phyloP scores from a whole-genome alignment of 2,888 invertebrate species.

The Dicranocentrus wangi region DNA sequence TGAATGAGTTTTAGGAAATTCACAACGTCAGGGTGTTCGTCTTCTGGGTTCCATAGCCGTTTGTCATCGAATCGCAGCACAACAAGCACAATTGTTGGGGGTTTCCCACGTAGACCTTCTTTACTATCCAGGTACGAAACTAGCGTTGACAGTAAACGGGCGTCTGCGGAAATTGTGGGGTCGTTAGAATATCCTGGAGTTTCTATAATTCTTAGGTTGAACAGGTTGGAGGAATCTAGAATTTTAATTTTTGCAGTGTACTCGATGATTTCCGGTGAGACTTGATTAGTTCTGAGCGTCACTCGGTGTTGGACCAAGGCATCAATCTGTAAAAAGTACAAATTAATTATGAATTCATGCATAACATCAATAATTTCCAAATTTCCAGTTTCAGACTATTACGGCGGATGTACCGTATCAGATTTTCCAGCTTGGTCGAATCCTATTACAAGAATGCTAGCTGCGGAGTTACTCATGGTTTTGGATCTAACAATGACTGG shows the following conservation, averaged over 20 bases:
- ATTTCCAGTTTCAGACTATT: too few species aligned
- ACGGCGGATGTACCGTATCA: constrained; percentile 43
- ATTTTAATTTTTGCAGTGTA: constrained; percentile 61
- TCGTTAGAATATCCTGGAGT: constrained; percentile 62
- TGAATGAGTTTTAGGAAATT: constrained; percentile 61
- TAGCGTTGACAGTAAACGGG: constrained; percentile 52
- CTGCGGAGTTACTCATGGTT: constrained; percentile 32
- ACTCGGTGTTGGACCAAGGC: constrained; percentile 54
- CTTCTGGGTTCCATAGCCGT: constrained; percentile 30
- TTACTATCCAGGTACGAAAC: constrained; percentile 50
- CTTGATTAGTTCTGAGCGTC: constrained; percentile 2
- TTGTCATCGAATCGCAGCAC: constrained; percentile 44
- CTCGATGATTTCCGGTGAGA: constrained; percentile 53
- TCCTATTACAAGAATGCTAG: constrained; percentile 52
- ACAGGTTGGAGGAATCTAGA: constrained; percentile 47
- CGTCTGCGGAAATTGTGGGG: constrained; percentile 28
- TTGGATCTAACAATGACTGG: constrained; percentile 43
- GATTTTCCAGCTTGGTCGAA: constrained; percentile 50
- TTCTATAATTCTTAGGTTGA: constrained; percentile 58
- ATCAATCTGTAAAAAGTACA: constrained; percentile 17
- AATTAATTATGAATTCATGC: neutral
- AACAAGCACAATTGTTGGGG: constrained; percentile 59
- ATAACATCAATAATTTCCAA: neutral
- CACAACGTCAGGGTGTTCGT: constrained; percentile 46
- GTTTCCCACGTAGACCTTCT: constrained; percentile 58